Conservation (phyloP, 2,113 vertebrate genomes). For the Pseudonaja textilis region DNA sequence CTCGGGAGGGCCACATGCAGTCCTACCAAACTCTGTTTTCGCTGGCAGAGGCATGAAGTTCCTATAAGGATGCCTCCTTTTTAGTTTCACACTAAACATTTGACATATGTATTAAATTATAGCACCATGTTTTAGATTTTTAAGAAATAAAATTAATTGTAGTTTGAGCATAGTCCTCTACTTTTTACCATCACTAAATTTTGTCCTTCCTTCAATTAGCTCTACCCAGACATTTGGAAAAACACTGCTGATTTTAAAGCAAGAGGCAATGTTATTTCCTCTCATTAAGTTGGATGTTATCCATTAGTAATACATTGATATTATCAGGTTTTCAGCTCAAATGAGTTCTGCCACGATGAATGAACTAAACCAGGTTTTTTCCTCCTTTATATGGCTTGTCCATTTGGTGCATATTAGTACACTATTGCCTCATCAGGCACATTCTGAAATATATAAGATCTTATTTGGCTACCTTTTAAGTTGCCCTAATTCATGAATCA, state of each 20-base stretch:
- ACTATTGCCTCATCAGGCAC: not conserved
- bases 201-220: not conserved
- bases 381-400: no score
- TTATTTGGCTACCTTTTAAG: no score
- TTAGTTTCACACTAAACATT: not conserved
- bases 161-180: not conserved
- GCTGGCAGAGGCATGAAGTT: not conserved
- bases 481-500: not conserved
- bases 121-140: not conserved
- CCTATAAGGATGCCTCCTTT: not conserved
- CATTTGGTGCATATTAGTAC: not conserved
- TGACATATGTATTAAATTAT: not conserved
- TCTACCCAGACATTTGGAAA: not conserved
- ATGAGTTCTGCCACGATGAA: not conserved
- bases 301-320: not conserved
- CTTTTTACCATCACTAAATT: not conserved
- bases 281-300: not conserved
- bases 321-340: not conserved
- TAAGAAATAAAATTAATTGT: not conserved
- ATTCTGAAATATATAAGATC: not conserved
- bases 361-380: not conserved
- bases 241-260: not conserved
- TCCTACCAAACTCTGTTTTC: no score
- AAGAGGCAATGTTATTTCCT: not conserved
- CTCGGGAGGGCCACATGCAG: no score